Evolutionary conservation across 2,888 invertebrate species (phyloP).

Genomic region (Apodemia mormo): DNA sequence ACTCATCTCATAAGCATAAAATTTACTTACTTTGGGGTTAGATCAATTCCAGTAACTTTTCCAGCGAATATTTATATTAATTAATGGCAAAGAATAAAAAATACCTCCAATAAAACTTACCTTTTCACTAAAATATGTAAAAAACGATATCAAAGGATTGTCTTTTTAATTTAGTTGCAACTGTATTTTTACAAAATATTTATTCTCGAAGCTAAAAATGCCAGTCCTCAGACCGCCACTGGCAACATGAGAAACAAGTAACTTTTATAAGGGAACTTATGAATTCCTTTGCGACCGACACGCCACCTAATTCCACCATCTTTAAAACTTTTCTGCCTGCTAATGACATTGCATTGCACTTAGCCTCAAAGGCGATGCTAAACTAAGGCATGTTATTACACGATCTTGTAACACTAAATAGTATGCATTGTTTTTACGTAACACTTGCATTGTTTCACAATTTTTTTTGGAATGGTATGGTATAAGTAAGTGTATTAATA

Average conservation of each 20-base stretch:
- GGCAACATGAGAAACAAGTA: constrained; percentile 27
- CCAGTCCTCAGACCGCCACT: constrained; percentile 23
- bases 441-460: too few relatives aligned
- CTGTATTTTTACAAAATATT: constrained; percentile 9
- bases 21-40: too few relatives aligned
- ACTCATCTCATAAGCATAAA: too few relatives aligned
- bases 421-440: too few relatives aligned
- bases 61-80: too few relatives aligned
- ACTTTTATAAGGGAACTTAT: constrained; percentile 45
- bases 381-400: constrained; percentile 24
- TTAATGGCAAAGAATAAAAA: too few relatives aligned
- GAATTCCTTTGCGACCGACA: constrained; percentile 45
- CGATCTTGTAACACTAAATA: constrained; percentile 14
- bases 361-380: constrained; percentile 39
- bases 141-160: too few relatives aligned
- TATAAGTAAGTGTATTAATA: too few relatives aligned
- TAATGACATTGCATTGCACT: constrained; percentile 68
- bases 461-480: too few relatives aligned
- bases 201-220: constrained; percentile 22
- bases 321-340: constrained; percentile 45
- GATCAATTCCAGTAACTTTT: too few relatives aligned
- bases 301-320: constrained; percentile 46
- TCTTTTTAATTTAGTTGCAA: background rate
- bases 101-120: too few relatives aligned
- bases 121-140: too few relatives aligned